Base-by-base conservation (phyloP, 2,113 vertebrate species). In the Brachyhypopomus gauderio region DNA sequence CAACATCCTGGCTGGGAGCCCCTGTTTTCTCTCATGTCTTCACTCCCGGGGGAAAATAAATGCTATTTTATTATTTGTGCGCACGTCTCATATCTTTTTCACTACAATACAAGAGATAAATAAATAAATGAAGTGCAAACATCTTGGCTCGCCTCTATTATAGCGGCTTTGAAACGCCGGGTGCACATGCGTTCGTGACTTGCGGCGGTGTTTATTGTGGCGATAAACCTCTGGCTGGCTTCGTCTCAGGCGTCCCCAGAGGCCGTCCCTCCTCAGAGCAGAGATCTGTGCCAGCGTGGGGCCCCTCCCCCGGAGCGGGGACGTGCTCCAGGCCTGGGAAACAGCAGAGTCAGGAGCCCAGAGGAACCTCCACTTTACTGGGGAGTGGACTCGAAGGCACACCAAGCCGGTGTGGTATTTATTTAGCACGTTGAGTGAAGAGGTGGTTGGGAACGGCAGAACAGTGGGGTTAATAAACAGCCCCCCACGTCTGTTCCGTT, bases 181-280 rank as follows among this genome's bases (percentile, higher is more conserved):
- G 14, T 74, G 52, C 11, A 0, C 16, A 64, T 20, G 36, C 22
- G 41, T 52, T 72, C 8, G 52, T 60, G 12, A 60, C 56, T 38
- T 45, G 1, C 67, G 36, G 59, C 19, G 16, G 9, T 45, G 41
- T 45, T 45, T 45, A 45, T 38, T 45, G 1, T 69, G 36, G 59
- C 6, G 16, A 81, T 78, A 78, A 84, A 84, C 75, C 67, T 78
- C n/a, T 78, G 56, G 66, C 72, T 23, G 71, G 41, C 60, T 23
- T 72, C 38, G 60, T 45, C 59, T 66, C 79, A 75, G 77, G 41
- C 75, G 48, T 78, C 75, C 71, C 64, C 67, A 23, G 48, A 62
- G 81, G 71, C 64, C 59, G 60, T 12, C 9, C 27, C 36, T 81
- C 59, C 70, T 78, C 60, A 78, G 78, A 72, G 36, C n/a, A 58